Evolutionary conservation across 2,113 vertebrate species (phyloP).

Genomic region (Pollachius pollachius): DNA sequence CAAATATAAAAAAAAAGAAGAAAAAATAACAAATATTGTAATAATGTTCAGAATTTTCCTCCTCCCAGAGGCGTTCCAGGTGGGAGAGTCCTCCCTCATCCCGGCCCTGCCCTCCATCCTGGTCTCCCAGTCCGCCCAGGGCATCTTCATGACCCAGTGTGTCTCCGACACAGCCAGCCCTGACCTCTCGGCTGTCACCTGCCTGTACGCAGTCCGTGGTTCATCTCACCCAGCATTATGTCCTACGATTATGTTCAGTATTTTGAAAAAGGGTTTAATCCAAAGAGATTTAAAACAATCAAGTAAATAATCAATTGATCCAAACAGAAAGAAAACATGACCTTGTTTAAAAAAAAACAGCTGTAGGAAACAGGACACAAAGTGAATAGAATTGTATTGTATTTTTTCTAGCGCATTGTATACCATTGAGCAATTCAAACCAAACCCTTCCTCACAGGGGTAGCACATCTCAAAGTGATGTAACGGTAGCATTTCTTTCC

Average conservation of each 20-base stretch:
- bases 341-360: not conserved
- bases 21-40: not conserved
- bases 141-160: conserved; percentile 66
- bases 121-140: conserved; percentile 61
- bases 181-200: conserved; percentile 65
- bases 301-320: too few relatives aligned
- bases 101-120: conserved; percentile 71
- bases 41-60: conserved; percentile 5
- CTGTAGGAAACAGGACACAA: too few relatives aligned
- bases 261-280: not conserved
- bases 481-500: not conserved
- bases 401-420: too few relatives aligned
- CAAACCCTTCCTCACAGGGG: too few relatives aligned
- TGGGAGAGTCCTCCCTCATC: conserved; percentile 68
- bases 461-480: not conserved
- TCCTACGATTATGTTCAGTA: not conserved
- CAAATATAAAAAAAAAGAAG: too few relatives aligned
- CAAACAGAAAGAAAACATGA: not conserved
- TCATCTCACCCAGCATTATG: not conserved
- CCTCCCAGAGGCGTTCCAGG: conserved; percentile 71
- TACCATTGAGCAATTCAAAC: too few relatives aligned
- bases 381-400: too few relatives aligned
- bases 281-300: not conserved
- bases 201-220: conserved; percentile 72
- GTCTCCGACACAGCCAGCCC: conserved; percentile 31